Evolutionary conservation across 2,113 vertebrate genomes (phyloP).

Genomic region (Panurus biarmicus): DNA sequence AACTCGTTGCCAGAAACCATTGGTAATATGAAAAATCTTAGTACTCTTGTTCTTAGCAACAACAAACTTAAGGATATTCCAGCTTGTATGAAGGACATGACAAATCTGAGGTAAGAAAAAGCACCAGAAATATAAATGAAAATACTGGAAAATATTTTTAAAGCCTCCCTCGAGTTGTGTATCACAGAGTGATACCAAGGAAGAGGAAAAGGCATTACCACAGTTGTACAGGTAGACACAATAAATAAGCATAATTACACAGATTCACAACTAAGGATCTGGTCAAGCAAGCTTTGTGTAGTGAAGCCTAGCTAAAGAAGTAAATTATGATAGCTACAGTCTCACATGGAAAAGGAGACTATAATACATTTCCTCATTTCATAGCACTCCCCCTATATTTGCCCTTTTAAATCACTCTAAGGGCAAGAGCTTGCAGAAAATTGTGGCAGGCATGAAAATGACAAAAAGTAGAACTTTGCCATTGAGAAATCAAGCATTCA

Average conservation of each 20-base stretch:
- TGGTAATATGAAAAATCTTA: conserved; percentile 77
- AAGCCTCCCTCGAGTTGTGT: not conserved
- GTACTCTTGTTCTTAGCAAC: conserved; percentile 88
- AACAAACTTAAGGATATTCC: conserved; percentile 87
- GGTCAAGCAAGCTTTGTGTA: not conserved
- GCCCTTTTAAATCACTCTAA: not conserved
- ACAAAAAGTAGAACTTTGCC: not conserved
- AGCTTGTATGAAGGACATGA: conserved; percentile 82
- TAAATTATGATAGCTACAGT: not conserved
- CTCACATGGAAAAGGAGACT: not conserved
- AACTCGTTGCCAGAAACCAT: conserved; percentile 83
- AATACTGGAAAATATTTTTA: not conserved
- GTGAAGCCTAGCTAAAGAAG: not conserved
- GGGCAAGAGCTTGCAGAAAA: not conserved
- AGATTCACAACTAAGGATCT: not conserved
- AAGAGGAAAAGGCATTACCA: not conserved
- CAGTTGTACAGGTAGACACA: not conserved
- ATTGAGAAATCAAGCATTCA: not conserved
- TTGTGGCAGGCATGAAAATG: not conserved
- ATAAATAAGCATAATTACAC: not conserved
- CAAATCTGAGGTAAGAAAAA: conserved; percentile 77
- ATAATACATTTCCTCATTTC: not conserved
- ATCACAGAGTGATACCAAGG: not conserved
- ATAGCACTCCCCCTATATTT: not conserved
- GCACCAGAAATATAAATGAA: not conserved